Percentiles rank a stretch among this genome's conserved stretches.
Evolutionary conservation across 2,888 invertebrate species (phyloP).

Genomic region (Hesperia comma): DNA sequence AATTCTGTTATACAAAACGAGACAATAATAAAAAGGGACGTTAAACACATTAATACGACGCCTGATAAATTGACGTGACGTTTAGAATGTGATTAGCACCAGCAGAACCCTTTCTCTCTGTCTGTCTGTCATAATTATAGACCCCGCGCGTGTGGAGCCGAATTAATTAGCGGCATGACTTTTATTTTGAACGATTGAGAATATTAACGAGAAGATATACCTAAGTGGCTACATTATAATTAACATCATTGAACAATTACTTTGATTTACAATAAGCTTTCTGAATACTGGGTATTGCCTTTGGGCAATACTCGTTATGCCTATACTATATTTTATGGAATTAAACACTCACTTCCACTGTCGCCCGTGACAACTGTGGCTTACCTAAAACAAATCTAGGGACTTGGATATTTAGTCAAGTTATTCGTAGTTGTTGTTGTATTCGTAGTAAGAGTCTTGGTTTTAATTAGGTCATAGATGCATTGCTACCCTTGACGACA

Average conservation of each 20-base stretch:
- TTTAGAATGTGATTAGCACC: constrained; percentile 52
- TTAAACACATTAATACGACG: constrained; percentile 30
- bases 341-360: no score
- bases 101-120: constrained; percentile 54
- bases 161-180: constrained; percentile 29
- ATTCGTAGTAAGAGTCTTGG: no score
- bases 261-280: no score
- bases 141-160: constrained; percentile 43
- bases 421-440: no score
- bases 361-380: no score
- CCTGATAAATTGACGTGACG: constrained; percentile 50
- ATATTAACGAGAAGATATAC: constrained; percentile 4
- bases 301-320: no score
- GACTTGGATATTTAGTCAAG: no score
- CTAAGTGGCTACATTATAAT: neutral
- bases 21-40: constrained; percentile 28
- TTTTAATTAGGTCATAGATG: no score
- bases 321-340: no score
- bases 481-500: no score
- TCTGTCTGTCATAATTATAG: constrained; percentile 58
- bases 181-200: constrained; percentile 18
- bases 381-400: no score
- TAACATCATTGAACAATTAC: neutral
- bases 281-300: no score
- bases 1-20: neutral